Evolutionary conservation across 2,113 vertebrate genomes (phyloP), one percentile per base, ranked within the genome.

Genomic region (Motacilla tschutschensis): DNA sequence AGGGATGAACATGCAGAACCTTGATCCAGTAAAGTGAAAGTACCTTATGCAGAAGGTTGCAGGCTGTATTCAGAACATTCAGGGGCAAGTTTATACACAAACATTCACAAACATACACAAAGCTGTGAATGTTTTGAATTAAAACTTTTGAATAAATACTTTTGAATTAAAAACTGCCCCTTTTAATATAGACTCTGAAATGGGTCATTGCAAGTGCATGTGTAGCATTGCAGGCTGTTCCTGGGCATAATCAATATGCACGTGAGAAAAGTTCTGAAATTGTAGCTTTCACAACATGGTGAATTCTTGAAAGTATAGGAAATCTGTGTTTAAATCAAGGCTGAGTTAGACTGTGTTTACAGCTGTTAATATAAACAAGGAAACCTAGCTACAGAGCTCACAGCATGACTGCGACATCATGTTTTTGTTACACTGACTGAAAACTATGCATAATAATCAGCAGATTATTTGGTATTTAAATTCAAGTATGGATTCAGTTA

Each of bases 381-480:
- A 96, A 96, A 95, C 82, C 51, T 81, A 94, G 92, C 85, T 95
- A 92, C 90, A 94, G 96, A 77, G 84, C 92, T 89, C 97, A 94
- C 96, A 97, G 96, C 96, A 91, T 94, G 96, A 94, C 92, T 89
- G 67, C 46, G 1, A 96, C 96, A 97, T 95, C 92, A 88, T 97
- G 96, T 96, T 97, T 97, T 95, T 17, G 95, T 98, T 97, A 97
- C 95, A 93, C 73, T 83, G 94, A 95, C 96, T 95, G 95, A 97
- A 97, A 98, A 96, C 94, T 96, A 97, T 97, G 97, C 97, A 97
- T 96, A 97, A 94, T 95, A 95, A 97, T 97, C 95, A 96, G 91
- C 86, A 94, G 94, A 97, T 96, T 96, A 96, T 94, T 97, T 96
- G 94, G 85, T 91, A 95, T 96, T 96, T 96, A 96, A 96, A 96